phyloP scores from a whole-genome alignment of 1,140 invertebrate genomes.

The Wiebesia pumilae region DNA sequence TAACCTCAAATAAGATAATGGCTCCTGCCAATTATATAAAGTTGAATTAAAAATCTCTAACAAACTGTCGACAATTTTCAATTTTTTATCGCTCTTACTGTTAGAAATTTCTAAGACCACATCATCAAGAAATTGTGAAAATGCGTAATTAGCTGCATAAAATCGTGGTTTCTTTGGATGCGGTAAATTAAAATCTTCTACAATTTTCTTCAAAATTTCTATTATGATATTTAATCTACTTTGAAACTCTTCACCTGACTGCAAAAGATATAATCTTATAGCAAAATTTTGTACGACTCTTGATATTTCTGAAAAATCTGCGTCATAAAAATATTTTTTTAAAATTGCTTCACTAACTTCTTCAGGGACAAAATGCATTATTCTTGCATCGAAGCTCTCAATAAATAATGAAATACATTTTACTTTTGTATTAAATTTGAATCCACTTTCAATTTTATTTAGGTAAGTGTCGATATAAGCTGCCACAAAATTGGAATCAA shows the following conservation, averaged over 20 bases:
- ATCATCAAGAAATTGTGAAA: slow-evolving; percentile 1
- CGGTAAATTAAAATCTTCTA: neutral
- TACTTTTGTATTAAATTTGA: neutral
- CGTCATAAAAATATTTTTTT: slow-evolving; percentile 14
- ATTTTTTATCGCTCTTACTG: neutral
- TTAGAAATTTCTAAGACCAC: neutral
- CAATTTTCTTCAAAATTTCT: neutral
- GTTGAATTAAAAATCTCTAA: neutral
- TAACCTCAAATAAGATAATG: neutral
- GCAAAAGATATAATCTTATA: neutral
- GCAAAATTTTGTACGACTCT: neutral
- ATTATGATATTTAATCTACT: neutral
- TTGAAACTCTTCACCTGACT: neutral
- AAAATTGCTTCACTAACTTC: neutral
- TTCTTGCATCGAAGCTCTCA: neutral
- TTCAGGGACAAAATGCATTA: neutral
- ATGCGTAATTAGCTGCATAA: slow-evolving; percentile 6
- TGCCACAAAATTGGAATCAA: neutral
- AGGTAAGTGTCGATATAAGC: slow-evolving; percentile 4
- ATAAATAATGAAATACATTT: neutral
- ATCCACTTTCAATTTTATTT: neutral
- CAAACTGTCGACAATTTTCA: slow-evolving; percentile 25
- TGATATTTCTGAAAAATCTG: neutral
- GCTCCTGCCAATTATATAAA: slow-evolving; percentile 19
- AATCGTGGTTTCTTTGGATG: slow-evolving; percentile 12